phyloP scores from a whole-genome alignment of 2,888 invertebrate species.

The Lymantria dispar region DNA sequence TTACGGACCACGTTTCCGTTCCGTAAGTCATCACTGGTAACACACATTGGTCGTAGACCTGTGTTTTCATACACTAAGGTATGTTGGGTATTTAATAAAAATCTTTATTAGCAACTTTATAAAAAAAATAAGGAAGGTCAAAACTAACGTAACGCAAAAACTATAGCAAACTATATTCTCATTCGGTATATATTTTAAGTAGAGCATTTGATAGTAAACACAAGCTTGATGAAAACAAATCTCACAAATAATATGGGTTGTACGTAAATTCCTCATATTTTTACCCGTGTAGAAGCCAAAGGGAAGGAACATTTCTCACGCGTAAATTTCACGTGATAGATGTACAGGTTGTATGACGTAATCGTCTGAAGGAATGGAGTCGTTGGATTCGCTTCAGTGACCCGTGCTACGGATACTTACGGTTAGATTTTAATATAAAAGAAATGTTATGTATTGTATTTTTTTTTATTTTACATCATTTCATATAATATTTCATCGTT shows the following conservation, averaged over 20 bases:
- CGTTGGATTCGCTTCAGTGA: not conserved
- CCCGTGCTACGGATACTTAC: not conserved
- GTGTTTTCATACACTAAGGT: too few species aligned
- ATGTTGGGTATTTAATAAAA: too few species aligned
- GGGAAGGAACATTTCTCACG: constrained; percentile 3
- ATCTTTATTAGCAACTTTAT: too few species aligned
- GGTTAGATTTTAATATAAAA: not conserved
- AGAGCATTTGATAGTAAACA: constrained; percentile 1
- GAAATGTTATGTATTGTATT: not conserved
- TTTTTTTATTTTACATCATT: not conserved
- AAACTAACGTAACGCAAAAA: too few species aligned
- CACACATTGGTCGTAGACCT: too few species aligned
- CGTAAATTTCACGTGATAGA: constrained; percentile 4
- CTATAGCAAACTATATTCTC: constrained; percentile 16
- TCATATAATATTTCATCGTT: too few species aligned
- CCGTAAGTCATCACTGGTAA: too few species aligned
- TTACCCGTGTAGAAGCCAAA: constrained; percentile 6
- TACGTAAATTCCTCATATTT: constrained; percentile 25
- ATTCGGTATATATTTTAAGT: constrained; percentile 9
- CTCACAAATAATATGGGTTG: not conserved
- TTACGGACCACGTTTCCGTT: too few species aligned
- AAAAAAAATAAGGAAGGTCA: too few species aligned
- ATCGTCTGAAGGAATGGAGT: constrained; percentile 1
- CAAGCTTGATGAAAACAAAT: constrained; percentile 3
- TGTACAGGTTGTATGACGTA: constrained; percentile 1